These are phyloP conservation scores for Lepisosteus osseus DNA, from an alignment of 2,113 vertebrate genomes.

Conservation along the genomic window DNA sequence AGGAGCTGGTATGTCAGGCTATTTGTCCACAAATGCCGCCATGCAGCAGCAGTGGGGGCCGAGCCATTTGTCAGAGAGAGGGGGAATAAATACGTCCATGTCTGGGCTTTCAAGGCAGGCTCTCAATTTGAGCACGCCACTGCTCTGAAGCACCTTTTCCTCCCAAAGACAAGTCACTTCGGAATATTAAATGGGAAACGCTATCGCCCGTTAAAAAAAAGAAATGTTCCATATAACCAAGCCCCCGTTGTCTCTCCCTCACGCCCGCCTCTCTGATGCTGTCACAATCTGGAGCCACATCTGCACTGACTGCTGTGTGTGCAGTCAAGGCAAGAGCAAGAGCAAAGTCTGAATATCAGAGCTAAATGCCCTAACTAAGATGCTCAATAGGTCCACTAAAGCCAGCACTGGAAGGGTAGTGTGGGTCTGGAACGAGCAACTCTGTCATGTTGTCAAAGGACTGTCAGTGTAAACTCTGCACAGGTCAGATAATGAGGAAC, in stretches of 20 bases:
- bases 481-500: too few species aligned
- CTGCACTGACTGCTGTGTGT: too few species aligned
- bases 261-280: background rate
- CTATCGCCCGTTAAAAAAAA: slow-evolving; percentile 62
- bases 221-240: slow-evolving; percentile 55
- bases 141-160: slow-evolving; percentile 53
- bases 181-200: slow-evolving; percentile 61
- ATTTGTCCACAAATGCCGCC: slow-evolving; percentile 2
- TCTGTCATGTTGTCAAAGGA: too few species aligned
- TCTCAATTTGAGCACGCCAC: slow-evolving; percentile 41
- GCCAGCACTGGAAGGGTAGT: too few species aligned
- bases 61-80: slow-evolving; percentile 50
- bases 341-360: too few species aligned
- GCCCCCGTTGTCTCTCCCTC: slow-evolving; percentile 48
- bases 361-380: too few species aligned
- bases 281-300: too few species aligned
- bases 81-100: slow-evolving; percentile 58
- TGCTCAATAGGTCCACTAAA: too few species aligned
- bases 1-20: background rate
- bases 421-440: too few species aligned
- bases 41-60: slow-evolving; percentile 41
- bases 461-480: too few species aligned
- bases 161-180: slow-evolving; percentile 49
- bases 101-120: slow-evolving; percentile 49
- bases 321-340: too few species aligned